Conservation (phyloP, 2,797 vertebrate species). For the Hoplostethus atlanticus region DNA sequence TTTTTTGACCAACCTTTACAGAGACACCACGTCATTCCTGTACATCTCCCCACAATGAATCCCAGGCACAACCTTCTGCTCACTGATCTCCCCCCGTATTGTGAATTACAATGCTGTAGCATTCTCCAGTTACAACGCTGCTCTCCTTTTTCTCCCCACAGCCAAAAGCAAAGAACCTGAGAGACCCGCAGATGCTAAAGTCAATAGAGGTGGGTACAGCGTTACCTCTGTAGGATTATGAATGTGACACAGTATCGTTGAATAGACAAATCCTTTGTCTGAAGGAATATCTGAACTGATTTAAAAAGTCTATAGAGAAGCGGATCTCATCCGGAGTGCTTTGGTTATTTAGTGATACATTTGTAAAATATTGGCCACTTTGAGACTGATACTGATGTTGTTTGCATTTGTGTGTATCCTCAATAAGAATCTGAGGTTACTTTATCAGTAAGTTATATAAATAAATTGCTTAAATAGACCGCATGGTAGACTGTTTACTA, state of each 20-base stretch:
- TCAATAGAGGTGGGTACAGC: slow-evolving; percentile 88
- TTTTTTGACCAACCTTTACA: slow-evolving; percentile 18
- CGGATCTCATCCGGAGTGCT: not conserved
- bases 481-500: not conserved
- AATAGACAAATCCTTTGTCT: not conserved
- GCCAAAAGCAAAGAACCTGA: slow-evolving; percentile 97
- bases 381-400: too few relatives aligned
- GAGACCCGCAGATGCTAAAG: slow-evolving; percentile 88
- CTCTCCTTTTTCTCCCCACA: slow-evolving; percentile 78
- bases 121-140: slow-evolving; percentile 40
- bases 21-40: slow-evolving; percentile 4
- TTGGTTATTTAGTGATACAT: not conserved
- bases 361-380: not conserved
- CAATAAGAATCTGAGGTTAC: not conserved
- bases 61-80: not conserved
- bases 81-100: slow-evolving; percentile 24
- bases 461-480: not conserved
- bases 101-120: slow-evolving; percentile 24
- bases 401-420: not conserved
- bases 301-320: not conserved
- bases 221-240: not conserved
- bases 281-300: not conserved
- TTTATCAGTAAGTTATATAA: not conserved
- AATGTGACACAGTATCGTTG: slow-evolving; percentile 5
- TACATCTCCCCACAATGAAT: not conserved